Base-by-base conservation (phyloP, 2,113 vertebrate genomes). In the Monopterus albus region DNA sequence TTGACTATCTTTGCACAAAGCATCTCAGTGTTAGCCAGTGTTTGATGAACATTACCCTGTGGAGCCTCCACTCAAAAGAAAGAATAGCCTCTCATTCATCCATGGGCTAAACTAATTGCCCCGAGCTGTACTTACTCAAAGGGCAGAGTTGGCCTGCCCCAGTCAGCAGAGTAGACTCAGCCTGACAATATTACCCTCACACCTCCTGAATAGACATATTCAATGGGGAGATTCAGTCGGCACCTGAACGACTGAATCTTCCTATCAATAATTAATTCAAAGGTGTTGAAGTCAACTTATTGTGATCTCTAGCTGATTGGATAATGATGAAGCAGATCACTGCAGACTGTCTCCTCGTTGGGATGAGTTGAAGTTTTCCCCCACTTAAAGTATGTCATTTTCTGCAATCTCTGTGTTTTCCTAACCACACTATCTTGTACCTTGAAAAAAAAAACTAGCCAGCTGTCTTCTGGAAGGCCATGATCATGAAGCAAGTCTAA, bases 191-290 rank as follows among this genome's bases (percentile, higher is more conserved):
- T 56, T 64, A 36, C 25, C 21, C 63, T 69, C 52, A 46, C 72
- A 72, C 72, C 75, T 71, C 51, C 58, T 38, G 10, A 62, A 46
- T 2, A 29, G 38, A 35, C 40, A 61, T 40, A 43, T 76, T 78
- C 42, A 40, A 60, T 31, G 29, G 8, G 5, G 29, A 7, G 29
- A 31, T 31, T 6, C 5, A 31, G 68, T 71, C 31, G 28, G 21
- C 40, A 73, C 26, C 52, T 25, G 42, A 21, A 17, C 75, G 71
- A 87, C 78, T 87, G 18, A 71, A 75, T 65, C 25, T 21, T 8
- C 1, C 1, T 60, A 82, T 87, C 38, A 87, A 83, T 79, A 66
- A 81, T 89, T 84, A 61, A 88, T 86, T 53, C 61, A 46, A 42
- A 67, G 28, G 39, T 63, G 55, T 20, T 77, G 14, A 51, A 46